A percentile compares a stretch with the other conserved stretches of the same genome.
These are phyloP conservation scores for Aricia agestis DNA, from an alignment of 1,140 invertebrate species.

Conservation along the genomic window DNA sequence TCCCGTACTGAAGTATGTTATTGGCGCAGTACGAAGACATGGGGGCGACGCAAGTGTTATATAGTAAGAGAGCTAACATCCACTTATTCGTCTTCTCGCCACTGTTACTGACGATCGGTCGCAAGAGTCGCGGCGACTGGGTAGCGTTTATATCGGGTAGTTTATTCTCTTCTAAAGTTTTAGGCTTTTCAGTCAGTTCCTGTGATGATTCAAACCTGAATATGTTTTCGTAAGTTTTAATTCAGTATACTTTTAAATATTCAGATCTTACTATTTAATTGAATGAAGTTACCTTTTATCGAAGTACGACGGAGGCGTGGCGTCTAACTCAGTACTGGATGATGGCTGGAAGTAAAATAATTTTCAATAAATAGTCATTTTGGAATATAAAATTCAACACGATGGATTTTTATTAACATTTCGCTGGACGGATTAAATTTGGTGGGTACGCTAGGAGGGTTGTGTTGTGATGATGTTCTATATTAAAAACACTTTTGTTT, in stretches of 20 bases:
- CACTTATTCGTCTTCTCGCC: constrained; percentile 47
- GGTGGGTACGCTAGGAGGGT: too few species aligned
- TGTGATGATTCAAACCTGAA: constrained; percentile 53
- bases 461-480: too few species aligned
- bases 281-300: constrained; percentile 47
- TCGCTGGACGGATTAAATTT: too few species aligned
- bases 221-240: constrained; percentile 19
- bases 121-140: constrained; percentile 28
- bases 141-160: constrained; percentile 19
- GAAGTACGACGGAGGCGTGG: constrained; percentile 52
- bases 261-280: not conserved
- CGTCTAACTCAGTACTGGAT: constrained; percentile 46
- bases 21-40: constrained; percentile 61
- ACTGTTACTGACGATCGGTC: constrained; percentile 28
- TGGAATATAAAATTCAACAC: too few species aligned
- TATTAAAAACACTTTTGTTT: too few species aligned
- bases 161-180: constrained; percentile 13
- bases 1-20: constrained; percentile 57
- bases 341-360: constrained; percentile 38
- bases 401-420: too few species aligned
- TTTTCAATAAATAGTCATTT: too few species aligned
- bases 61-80: constrained; percentile 60
- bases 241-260: constrained; percentile 9
- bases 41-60: constrained; percentile 60
- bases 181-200: constrained; percentile 36